Evolutionary conservation across 2,113 vertebrate genomes (phyloP).

Genomic region (Oncorhynchus mykiss): DNA sequence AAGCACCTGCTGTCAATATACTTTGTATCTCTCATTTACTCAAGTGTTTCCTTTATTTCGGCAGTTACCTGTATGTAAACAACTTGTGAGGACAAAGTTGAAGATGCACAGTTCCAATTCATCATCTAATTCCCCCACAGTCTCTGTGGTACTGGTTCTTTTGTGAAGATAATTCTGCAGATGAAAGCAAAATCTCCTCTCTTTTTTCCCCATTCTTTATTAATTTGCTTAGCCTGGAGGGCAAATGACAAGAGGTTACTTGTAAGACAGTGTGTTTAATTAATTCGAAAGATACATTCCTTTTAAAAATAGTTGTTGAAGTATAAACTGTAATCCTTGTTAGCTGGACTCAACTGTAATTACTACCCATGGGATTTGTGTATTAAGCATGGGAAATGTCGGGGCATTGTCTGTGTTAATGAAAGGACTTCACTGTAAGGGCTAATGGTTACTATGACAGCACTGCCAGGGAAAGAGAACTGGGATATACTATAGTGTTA

Average conservation of each 20-base stretch:
- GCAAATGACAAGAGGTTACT: slow-evolving; percentile 90
- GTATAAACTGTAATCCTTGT: slow-evolving; percentile 82
- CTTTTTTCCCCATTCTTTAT: slow-evolving; percentile 42
- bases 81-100: slow-evolving; percentile 42
- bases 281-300: slow-evolving; percentile 92
- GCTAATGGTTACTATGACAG: slow-evolving; percentile 79
- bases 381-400: slow-evolving; percentile 88
- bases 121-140: slow-evolving; percentile 2
- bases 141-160: slow-evolving; percentile 30
- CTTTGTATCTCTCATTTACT: neutral
- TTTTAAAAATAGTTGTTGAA: slow-evolving; percentile 95
- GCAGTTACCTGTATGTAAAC: slow-evolving; percentile 20
- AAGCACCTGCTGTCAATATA: too few species aligned
- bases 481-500: neutral
- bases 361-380: slow-evolving; percentile 87
- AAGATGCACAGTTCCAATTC: slow-evolving; percentile 2
- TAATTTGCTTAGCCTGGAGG: slow-evolving; percentile 86
- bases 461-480: slow-evolving; percentile 12
- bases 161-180: slow-evolving; percentile 38
- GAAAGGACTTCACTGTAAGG: slow-evolving; percentile 79
- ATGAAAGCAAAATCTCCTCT: slow-evolving; percentile 47
- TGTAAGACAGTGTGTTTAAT: slow-evolving; percentile 89
- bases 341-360: slow-evolving; percentile 90
- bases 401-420: slow-evolving; percentile 86
- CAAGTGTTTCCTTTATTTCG: neutral